phyloP scores from a whole-genome alignment of 2,113 vertebrate species.

The Rhadina sibilatrix region DNA sequence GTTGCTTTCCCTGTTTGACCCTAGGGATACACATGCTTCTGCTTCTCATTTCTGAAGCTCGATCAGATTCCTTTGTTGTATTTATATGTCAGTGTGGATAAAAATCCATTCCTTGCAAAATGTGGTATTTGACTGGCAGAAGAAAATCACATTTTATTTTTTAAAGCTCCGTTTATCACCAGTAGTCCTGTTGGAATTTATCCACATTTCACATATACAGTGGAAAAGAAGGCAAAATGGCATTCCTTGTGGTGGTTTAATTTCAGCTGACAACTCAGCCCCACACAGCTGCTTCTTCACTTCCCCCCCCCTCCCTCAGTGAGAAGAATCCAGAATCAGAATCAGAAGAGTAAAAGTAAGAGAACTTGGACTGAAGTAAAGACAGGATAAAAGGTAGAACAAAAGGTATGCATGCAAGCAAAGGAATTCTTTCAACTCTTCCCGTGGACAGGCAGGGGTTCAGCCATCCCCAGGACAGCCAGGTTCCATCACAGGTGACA shows the following conservation, averaged over 20 bases:
- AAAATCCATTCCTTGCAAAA: background rate
- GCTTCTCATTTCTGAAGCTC: background rate
- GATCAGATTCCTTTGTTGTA: background rate
- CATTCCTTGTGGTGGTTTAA: background rate
- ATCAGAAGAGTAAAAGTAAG: background rate
- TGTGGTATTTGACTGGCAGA: background rate
- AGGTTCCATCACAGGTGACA: fast-evolving
- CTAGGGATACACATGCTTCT: background rate
- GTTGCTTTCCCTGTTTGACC: background rate
- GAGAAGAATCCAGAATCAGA: background rate
- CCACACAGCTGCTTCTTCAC: background rate
- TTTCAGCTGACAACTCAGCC: background rate
- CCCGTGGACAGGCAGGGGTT: background rate
- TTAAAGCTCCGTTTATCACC: background rate
- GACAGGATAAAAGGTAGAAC: background rate
- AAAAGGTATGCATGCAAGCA: background rate
- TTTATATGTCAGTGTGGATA: background rate
- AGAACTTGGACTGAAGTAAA: background rate
- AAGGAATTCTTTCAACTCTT: background rate
- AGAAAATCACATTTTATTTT: background rate
- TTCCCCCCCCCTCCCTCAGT: too few relatives aligned
- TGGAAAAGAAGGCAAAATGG: background rate
- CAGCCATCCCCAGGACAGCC: background rate
- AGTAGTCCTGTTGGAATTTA: background rate
- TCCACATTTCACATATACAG: background rate